phyloP scores from a whole-genome alignment of 37 sponge, comb jelly and placozoan species.

The Ephydatia muelleri region DNA sequence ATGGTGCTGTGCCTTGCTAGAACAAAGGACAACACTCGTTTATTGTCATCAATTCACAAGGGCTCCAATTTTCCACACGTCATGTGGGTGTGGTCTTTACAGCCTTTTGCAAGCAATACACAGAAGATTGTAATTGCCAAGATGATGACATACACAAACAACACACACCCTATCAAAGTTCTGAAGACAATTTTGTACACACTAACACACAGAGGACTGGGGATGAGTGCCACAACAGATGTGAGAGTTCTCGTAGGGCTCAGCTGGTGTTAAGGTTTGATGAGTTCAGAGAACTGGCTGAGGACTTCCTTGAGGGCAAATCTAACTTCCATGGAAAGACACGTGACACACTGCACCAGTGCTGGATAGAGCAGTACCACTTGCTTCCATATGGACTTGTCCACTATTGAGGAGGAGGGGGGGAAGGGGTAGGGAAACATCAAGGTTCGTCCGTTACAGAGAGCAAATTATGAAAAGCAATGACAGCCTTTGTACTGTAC shows the following conservation, averaged over 20 bases:
- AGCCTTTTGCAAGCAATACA: no score
- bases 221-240: background rate
- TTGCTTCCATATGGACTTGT: constrained; percentile 66
- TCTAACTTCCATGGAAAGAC: constrained; percentile 75
- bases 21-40: no score
- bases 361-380: constrained; percentile 75
- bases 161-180: background rate
- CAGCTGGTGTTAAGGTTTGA: constrained; percentile 4
- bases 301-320: constrained; percentile 50
- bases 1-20: no score
- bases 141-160: background rate
- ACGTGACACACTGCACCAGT: constrained; percentile 89
- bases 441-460: no score
- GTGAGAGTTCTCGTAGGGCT: no score
- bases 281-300: constrained; percentile 54
- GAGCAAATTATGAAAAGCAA: no score
- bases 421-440: no score
- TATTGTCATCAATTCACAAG: background rate
- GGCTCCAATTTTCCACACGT: no score
- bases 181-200: background rate
- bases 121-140: background rate
- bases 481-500: no score
- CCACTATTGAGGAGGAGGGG: no score
- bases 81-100: no score
- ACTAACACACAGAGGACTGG: background rate